Conservation (phyloP, 2,888 invertebrate genomes). For the Eurois occulta region DNA sequence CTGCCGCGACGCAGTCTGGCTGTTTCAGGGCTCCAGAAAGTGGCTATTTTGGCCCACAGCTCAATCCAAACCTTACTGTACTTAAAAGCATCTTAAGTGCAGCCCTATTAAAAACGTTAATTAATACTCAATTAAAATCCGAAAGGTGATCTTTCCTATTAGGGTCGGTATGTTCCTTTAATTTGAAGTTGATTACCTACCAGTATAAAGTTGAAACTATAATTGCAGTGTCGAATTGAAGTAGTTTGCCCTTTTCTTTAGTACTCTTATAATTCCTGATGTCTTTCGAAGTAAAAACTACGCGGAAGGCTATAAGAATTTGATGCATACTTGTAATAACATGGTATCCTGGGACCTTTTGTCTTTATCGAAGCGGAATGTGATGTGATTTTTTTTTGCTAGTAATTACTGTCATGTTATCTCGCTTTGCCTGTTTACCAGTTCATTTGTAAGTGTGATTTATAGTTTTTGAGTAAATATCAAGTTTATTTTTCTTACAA, state of each 20-base stretch:
- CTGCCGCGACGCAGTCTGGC: too few relatives aligned
- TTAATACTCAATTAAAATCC: constrained; percentile 24
- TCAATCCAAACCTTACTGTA: too few relatives aligned
- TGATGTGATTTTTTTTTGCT: constrained; percentile 5
- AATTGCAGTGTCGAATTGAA: constrained; percentile 20
- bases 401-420: constrained; percentile 5
- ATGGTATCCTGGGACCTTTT: background rate
- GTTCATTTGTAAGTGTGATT: background rate
- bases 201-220: background rate
- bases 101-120: constrained; percentile 5
- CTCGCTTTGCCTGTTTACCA: background rate
- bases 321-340: background rate
- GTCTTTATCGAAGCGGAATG: constrained; percentile 22
- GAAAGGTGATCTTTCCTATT: constrained; percentile 29
- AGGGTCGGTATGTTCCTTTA: constrained; percentile 10
- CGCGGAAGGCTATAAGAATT: constrained; percentile 25
- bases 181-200: constrained; percentile 5
- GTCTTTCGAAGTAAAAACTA: constrained; percentile 3
- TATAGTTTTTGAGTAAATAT: background rate
- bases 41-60: too few relatives aligned
- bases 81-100: background rate
- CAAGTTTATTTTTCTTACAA: background rate
- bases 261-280: background rate
- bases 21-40: too few relatives aligned
- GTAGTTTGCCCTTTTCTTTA: constrained; percentile 41